Evolutionary conservation across 2,797 vertebrate genomes (phyloP).

Genomic region (Crocodylus rhombifer): DNA sequence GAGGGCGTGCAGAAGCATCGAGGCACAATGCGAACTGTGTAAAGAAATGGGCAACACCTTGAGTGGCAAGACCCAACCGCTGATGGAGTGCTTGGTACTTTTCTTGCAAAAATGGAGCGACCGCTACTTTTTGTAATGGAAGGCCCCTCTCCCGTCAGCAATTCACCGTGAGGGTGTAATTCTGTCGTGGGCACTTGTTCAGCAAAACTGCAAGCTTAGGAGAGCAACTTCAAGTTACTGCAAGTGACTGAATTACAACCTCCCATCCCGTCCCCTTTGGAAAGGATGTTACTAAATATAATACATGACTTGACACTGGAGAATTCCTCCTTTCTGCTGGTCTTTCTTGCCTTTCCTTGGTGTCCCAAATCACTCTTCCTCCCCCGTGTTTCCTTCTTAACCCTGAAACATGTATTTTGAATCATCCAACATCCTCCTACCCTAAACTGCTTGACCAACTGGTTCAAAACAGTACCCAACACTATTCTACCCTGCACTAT

Average conservation of each 20-base stretch:
- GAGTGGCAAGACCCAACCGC: not conserved
- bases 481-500: not conserved
- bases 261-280: not conserved
- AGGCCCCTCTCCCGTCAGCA: not conserved
- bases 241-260: not conserved
- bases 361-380: not conserved
- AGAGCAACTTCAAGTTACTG: not conserved
- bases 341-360: not conserved
- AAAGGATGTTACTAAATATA: conserved; percentile 55
- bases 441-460: not conserved
- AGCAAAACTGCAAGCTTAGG: accelerated
- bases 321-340: not conserved
- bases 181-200: not conserved
- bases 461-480: not conserved
- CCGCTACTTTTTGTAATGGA: not conserved
- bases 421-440: not conserved
- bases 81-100: conserved; percentile 11
- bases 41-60: conserved; percentile 49
- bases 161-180: not conserved
- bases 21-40: conserved; percentile 56
- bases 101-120: not conserved
- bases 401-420: not conserved
- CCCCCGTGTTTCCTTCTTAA: not conserved
- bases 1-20: conserved; percentile 58
- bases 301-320: conserved; percentile 53